Conservation (phyloP, 2,888 invertebrate genomes). For the Augiades crinisus region DNA sequence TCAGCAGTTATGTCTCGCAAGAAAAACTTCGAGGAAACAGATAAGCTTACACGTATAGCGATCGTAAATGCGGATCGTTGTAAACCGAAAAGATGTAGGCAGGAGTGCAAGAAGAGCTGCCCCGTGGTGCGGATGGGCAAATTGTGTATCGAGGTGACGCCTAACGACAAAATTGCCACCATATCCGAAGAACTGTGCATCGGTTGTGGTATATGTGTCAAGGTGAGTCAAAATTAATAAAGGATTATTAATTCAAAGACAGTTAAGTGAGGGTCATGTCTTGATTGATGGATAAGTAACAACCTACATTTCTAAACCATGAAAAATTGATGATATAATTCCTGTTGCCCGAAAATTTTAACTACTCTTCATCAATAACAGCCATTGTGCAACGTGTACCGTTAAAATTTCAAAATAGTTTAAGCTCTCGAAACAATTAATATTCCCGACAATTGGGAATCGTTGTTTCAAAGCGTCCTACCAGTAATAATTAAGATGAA, state of each 20-base stretch:
- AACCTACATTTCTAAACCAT: too few species aligned
- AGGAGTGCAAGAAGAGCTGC: constrained; percentile 99
- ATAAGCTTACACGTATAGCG: constrained; percentile 97
- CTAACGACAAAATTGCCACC: constrained; percentile 97
- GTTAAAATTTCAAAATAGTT: too few species aligned
- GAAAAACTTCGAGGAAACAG: constrained; percentile 90
- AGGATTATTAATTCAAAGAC: not conserved
- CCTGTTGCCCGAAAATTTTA: too few species aligned
- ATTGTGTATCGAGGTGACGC: constrained; percentile 98
- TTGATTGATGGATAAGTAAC: too few species aligned
- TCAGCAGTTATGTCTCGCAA: constrained; percentile 76
- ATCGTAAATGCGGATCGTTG: constrained; percentile 99
- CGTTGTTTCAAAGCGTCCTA: not conserved
- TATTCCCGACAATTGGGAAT: too few species aligned
- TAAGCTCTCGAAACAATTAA: too few species aligned
- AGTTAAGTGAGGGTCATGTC: too few species aligned
- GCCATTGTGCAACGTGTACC: too few species aligned
- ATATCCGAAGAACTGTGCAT: constrained; percentile 99
- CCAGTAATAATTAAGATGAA: not conserved
- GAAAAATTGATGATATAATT: too few species aligned
- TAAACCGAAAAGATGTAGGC: constrained; percentile 99
- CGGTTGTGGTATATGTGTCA: constrained; percentile 99
- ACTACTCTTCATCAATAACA: too few species aligned
- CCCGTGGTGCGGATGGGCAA: constrained; percentile 99
- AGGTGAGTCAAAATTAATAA: constrained; percentile 81